phyloP scores from a whole-genome alignment of 2,797 vertebrate species.

The Rallus crepitans region DNA sequence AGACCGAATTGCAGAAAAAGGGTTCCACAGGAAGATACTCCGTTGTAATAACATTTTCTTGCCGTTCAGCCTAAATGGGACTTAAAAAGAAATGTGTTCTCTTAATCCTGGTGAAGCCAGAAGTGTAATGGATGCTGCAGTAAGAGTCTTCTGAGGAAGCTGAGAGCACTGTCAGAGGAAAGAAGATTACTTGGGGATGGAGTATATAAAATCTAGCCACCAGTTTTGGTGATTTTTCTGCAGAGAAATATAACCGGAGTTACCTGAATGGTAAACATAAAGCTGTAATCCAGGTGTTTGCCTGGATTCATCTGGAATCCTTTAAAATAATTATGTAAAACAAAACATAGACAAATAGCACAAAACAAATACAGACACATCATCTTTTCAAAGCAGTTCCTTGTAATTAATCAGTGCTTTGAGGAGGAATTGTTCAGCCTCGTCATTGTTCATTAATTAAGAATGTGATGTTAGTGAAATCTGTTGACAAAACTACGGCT shows the following conservation, averaged over 20 bases:
- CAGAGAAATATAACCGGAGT: neutral
- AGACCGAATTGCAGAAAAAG: neutral
- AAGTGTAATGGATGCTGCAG: neutral
- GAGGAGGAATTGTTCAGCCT: constrained; percentile 36
- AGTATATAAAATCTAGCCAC: neutral
- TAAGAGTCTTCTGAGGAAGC: constrained; percentile 3
- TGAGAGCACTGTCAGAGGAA: constrained; percentile 15
- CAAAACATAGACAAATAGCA: neutral
- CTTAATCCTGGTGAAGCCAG: constrained; percentile 46
- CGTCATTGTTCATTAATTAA: constrained; percentile 32
- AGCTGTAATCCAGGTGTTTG: neutral
- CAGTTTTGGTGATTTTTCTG: neutral
- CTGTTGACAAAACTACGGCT: neutral
- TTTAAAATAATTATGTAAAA: neutral
- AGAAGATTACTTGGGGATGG: constrained; percentile 7
- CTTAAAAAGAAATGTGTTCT: constrained; percentile 27
- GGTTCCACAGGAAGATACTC: neutral
- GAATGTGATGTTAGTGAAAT: neutral
- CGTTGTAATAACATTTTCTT: constrained; percentile 48
- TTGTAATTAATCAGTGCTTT: constrained; percentile 55
- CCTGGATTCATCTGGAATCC: neutral
- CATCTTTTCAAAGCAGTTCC: constrained; percentile 5
- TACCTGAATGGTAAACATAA: neutral
- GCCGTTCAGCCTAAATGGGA: constrained; percentile 22
- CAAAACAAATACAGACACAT: neutral